phyloP scores from a whole-genome alignment of 2,797 vertebrate genomes.

The Bovichtus variegatus region DNA sequence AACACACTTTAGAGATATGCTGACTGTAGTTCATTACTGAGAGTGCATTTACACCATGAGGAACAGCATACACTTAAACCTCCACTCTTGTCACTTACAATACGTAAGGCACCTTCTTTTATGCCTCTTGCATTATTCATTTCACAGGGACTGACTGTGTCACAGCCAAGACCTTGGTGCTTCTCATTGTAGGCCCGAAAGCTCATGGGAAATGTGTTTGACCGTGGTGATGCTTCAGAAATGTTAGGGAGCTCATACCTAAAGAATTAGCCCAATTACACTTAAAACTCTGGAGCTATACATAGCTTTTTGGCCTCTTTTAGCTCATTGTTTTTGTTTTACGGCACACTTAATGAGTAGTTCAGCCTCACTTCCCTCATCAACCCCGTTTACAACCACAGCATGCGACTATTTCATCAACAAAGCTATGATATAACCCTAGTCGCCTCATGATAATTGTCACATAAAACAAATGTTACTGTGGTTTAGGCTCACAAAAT shows the following conservation, averaged over 20 bases:
- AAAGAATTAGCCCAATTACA: not conserved
- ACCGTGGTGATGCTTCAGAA: slow-evolving; percentile 21
- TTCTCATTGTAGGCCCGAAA: slow-evolving; percentile 27
- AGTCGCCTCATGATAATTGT: not conserved
- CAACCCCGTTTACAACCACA: not conserved
- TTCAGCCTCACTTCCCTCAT: not conserved
- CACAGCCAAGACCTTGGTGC: slow-evolving; percentile 59
- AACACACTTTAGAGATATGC: slow-evolving; percentile 2
- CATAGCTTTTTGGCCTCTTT: not conserved
- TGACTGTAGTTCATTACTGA: slow-evolving; percentile 45
- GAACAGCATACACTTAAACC: slow-evolving; percentile 1
- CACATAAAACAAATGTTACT: not conserved
- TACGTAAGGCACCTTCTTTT: slow-evolving; percentile 8
- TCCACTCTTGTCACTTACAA: slow-evolving; percentile 35
- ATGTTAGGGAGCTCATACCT: not conserved
- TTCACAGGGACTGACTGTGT: slow-evolving; percentile 38
- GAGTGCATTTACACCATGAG: slow-evolving; percentile 34
- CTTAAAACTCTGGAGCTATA: too few relatives aligned
- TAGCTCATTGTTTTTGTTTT: not conserved
- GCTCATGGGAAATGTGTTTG: slow-evolving; percentile 47
- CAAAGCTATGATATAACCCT: not conserved
- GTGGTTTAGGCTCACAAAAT: not conserved
- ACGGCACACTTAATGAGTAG: not conserved
- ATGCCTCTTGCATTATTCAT: slow-evolving; percentile 63
- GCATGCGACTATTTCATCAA: not conserved